phyloP scores from a whole-genome alignment of 1,140 invertebrate genomes.

The Drosophila leontia region DNA sequence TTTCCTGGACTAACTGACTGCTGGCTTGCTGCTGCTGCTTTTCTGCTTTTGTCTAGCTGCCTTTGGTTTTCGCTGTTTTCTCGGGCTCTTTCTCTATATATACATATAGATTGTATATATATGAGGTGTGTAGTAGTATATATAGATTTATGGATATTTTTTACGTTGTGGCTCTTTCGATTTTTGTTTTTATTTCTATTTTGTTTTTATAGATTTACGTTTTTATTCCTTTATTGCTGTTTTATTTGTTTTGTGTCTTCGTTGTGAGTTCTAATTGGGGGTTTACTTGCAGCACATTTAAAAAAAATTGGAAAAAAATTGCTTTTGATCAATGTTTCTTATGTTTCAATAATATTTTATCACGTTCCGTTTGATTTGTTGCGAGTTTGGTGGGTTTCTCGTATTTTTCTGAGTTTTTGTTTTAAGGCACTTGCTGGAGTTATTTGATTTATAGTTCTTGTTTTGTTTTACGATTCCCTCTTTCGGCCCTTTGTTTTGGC shows the following conservation, averaged over 20 bases:
- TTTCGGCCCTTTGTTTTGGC: slow-evolving; percentile 18
- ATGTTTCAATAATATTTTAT: slow-evolving; percentile 12
- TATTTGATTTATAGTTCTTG: slow-evolving; percentile 6
- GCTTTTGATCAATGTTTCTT: slow-evolving; percentile 16
- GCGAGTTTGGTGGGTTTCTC: slow-evolving; percentile 11
- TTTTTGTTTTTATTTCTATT: background rate
- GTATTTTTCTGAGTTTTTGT: background rate
- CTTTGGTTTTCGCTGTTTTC: slow-evolving; percentile 33
- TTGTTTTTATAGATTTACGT: background rate
- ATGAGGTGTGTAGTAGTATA: slow-evolving; percentile 34
- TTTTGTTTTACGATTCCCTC: slow-evolving; percentile 21
- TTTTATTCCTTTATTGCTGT: slow-evolving; percentile 8
- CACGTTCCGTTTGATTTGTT: slow-evolving; percentile 6
- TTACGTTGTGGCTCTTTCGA: slow-evolving; percentile 31
- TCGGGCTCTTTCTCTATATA: slow-evolving; percentile 39
- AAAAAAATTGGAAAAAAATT: slow-evolving; percentile 23
- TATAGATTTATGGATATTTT: slow-evolving; percentile 54
- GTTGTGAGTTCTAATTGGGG: slow-evolving; percentile 24
- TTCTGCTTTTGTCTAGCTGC: slow-evolving; percentile 32
- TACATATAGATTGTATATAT: background rate
- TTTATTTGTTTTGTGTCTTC: slow-evolving; percentile 1
- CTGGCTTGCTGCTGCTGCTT: slow-evolving; percentile 22
- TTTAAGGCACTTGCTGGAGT: slow-evolving; percentile 61
- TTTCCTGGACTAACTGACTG: slow-evolving; percentile 22
- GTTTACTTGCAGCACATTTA: slow-evolving; percentile 9